Base-by-base conservation (phyloP, 2,113 vertebrate species). In the Puntigrus tetrazona region DNA sequence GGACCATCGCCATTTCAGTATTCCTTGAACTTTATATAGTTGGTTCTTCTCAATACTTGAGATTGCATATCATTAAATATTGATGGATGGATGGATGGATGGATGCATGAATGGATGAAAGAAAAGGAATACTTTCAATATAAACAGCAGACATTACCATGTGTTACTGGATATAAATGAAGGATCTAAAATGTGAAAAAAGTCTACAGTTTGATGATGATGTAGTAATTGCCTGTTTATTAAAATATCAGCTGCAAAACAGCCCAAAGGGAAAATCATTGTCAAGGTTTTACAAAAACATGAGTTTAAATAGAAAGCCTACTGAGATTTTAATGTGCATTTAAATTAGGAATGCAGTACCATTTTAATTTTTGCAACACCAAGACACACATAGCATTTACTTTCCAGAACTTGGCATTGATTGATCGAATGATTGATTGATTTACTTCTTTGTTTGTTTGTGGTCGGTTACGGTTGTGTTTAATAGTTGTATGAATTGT, bases 1-100 rank as follows among this genome's bases (percentile, higher is more conserved):
- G 52, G 73, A 81, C 18, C 11, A 55, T 45, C 38, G 38, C 73
- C 74, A 84, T 76, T 27, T 57, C 29, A 45, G 69, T 34, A 78
- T 78, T 63, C 50, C 14, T 67, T 18, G 69, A 7, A 38, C 25
- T 50, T 63, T 43, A 27, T 67, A 29, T 41, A 4, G 27, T 7
- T 22, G 36, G 50, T 78, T 18, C 13, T 59, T 70, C 9, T 27
- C 29, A 25, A 27, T 61, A 31, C 61, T 29, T 29, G 7, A 29
- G 52, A 55, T 55, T 55, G 52, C 18, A 55, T n/a, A 16, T 63
- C 13, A 63, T 63, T 63, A 63, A 63, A 57, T 57, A 57, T 3
- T 57, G 52, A 57, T 55, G 20, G 7, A 55, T n/a, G 22, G 7
- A 57, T 0, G 16, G 16, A 50, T 16, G 4, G 4, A 50, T 3